These are phyloP conservation scores for Spea multiplicata DNA, from an alignment of 2,113 vertebrate genomes.

Conservation along the genomic window DNA sequence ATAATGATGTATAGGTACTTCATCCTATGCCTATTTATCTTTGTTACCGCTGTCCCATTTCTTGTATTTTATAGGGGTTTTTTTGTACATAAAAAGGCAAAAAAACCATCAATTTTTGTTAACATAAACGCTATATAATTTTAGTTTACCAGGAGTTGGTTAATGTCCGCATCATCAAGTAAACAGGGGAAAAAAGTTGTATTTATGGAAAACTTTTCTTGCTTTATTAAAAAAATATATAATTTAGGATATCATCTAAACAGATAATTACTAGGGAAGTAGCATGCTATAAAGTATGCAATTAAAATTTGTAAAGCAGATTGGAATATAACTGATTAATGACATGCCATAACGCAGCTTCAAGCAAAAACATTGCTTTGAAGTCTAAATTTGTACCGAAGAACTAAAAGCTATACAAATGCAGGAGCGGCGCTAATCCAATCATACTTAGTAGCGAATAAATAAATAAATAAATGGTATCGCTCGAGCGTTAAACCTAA, in stretches of 20 bases:
- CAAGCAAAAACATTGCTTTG: conserved; percentile 42
- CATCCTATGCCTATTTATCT: too few relatives aligned
- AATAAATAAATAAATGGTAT: not conserved
- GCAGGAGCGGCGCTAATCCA: conserved; percentile 21
- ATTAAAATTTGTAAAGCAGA: conserved; percentile 29
- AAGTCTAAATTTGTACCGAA: conserved; percentile 27
- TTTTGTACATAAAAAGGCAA: too few relatives aligned
- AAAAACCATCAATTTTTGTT: too few relatives aligned
- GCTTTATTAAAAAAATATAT: not conserved
- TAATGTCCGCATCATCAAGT: too few relatives aligned
- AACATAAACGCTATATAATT: too few relatives aligned
- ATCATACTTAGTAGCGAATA: conserved; percentile 36
- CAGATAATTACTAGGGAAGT: conserved; percentile 24
- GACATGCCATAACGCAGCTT: conserved; percentile 34
- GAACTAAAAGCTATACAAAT: conserved; percentile 15
- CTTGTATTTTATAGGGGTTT: too few relatives aligned
- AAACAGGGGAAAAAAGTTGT: not conserved
- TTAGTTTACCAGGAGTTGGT: too few relatives aligned
- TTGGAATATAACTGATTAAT: conserved; percentile 43
- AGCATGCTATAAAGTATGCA: conserved; percentile 27
- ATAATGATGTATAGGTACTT: too few relatives aligned
- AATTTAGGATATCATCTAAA: conserved; percentile 10
- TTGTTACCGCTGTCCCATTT: too few relatives aligned
- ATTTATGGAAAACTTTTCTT: not conserved
- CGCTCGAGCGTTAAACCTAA: not conserved